Evolutionary conservation across 1,140 invertebrate genomes (phyloP), one percentile per base, ranked within the genome.

Genomic region (Formica exsecta): DNA sequence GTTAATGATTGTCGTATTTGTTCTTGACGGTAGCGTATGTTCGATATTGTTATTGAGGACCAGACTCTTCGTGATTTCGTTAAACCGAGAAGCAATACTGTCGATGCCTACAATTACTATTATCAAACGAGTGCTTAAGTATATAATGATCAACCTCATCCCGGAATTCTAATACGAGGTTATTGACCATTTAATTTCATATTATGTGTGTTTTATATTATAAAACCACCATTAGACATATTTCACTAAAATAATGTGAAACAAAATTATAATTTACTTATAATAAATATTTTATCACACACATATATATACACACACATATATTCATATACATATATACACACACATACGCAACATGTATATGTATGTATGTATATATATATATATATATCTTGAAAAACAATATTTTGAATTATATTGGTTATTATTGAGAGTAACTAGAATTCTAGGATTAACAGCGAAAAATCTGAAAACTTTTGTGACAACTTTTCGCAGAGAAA

Each of bases 81-180:
- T 91, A 65, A 93, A 95, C 91, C 90, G 93, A 93, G 90, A 95
- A 94, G 93, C 94, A 95, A 95, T 95, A 95, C 91, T 94, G 86
- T 92, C 86, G 92, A 94, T 94, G 94, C 94, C 93, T 95, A 92
- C 92, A 91, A 91, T 92, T 93, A 90, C 64, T 91, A 91, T 87
- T 86, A 86, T 91, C 88, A 85, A 73, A 57, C 29, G 68, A 73
- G 54, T 73, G 54, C 13, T 83, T 73, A 83, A 83, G 38, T 73
- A 83, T 73, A 83, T 38, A 41, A 70, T 48, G 36, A 81, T 81
- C 16, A 61, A 32, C 32, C 29, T n/a, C 41, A 81, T 81, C 65
- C 51, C 57, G 19, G 66, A 81, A 81, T 16, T 68, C 57, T 80
- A 80, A 80, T 80, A n/a, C 62, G 51, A 80, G 48, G 1, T 8